Evolutionary conservation across 2,797 vertebrate species (phyloP), one percentile per base, ranked within the genome.

Genomic region (Neosilurus hyrtlii): DNA sequence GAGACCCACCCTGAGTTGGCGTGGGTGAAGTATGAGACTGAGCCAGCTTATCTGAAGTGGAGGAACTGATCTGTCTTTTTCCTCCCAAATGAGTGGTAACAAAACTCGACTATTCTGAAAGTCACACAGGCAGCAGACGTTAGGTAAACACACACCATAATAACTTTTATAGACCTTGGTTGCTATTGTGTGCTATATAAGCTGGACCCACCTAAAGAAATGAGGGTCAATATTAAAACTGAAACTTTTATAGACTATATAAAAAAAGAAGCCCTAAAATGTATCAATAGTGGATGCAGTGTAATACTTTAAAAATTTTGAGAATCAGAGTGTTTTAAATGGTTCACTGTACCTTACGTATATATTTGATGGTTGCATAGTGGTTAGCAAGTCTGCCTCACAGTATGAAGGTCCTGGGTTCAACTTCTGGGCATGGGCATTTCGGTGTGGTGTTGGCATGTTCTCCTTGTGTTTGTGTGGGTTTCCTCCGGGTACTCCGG

Each of bases 11-110:
- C 83, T 86, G 81, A 83, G 79, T 87, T 88, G 82, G 85, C 77
- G 1, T 56, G 70, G 62, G 66, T 73, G 63, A 75, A 84, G 83
- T 92, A 88, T 91, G 91, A 91, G 89, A 92, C 89, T 84, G 66
- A 79, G 81, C 75, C 77, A 82, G 81, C 87, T 92, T 93, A 91
- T 91, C 90, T 90, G 37, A 35, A 26, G 66, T 62, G 51, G 80
- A 86, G 81, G 54, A 73, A 80, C 85, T 80, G 79, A 62, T 86
- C 88, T 88, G 82, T 85, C 82, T 70, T 84, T 86, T 86, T 86
- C 62, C 86, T 83, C 82, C 83, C 82, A 14, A 30, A 4, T 65
- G 72, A 82, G 71, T 81, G 79, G 86, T 89, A 83, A 80, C 87
- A 63, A 75, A 83, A 84, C 77, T n/a, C 80, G 83, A 80, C 61